Conservation (phyloP, 1,140 invertebrate genomes). For the Drosophila azteca region DNA sequence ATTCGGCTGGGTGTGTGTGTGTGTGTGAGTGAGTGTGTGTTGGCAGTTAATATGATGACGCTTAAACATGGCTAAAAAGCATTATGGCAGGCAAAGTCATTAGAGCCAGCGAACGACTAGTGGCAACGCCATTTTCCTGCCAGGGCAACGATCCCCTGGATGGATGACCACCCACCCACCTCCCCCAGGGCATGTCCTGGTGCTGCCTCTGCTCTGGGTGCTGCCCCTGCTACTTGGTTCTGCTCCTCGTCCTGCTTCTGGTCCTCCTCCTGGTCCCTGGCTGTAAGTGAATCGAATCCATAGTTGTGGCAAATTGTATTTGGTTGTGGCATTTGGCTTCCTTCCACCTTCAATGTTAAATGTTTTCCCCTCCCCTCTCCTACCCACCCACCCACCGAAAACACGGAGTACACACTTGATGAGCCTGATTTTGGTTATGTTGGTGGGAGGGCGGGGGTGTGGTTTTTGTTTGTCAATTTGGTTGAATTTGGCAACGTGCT, state of each 20-base stretch:
- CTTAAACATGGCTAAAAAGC: constrained; percentile 72
- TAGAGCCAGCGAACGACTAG: constrained; percentile 44
- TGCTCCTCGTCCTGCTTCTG: no score
- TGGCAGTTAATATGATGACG: constrained; percentile 65
- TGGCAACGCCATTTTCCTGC: constrained; percentile 17
- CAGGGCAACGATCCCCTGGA: constrained; percentile 17
- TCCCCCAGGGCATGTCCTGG: no score
- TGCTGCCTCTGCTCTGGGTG: no score
- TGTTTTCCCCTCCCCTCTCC: no score
- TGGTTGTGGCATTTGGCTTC: constrained; percentile 56
- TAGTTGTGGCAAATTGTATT: constrained; percentile 70
- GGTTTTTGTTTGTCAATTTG: constrained; percentile 78
- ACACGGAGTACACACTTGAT: constrained; percentile 36
- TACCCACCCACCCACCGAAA: constrained; percentile 4
- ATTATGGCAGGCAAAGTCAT: constrained; percentile 73
- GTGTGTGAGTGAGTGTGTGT: constrained; percentile 9
- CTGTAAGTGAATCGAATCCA: constrained; percentile 56
- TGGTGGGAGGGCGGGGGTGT: not conserved
- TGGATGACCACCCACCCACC: no score
- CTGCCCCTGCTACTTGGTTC: no score
- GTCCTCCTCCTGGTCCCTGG: constrained; percentile 3
- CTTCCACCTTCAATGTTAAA: constrained; percentile 36
- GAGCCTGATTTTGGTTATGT: constrained; percentile 40
- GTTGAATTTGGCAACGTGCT: constrained; percentile 56
- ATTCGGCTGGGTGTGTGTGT: not conserved